Conservation (phyloP, 2,888 invertebrate genomes). For the Hirtodrosophila trivittata region DNA sequence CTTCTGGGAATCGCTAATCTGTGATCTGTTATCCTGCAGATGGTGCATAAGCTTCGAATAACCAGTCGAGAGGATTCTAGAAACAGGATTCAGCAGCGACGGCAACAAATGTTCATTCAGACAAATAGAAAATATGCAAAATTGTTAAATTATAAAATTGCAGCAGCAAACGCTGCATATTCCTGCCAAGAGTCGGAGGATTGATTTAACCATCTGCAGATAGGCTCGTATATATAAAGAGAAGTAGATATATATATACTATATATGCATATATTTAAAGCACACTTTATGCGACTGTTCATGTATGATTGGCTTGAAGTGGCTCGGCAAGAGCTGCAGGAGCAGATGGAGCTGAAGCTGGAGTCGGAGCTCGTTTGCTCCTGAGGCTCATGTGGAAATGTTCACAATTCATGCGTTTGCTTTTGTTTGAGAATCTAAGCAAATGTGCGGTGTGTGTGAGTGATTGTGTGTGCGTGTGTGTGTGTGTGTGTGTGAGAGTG, state of each 20-base stretch:
- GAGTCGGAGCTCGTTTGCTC: not conserved
- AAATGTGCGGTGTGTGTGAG: conserved; percentile 29
- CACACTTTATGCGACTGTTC: conserved; percentile 39
- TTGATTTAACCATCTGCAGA: conserved; percentile 35
- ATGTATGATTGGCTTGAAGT: conserved; percentile 33
- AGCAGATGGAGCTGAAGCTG: not conserved
- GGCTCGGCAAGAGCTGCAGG: conserved; percentile 1
- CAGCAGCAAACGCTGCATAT: conserved; percentile 38
- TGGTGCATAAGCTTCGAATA: not conserved
- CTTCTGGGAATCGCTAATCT: too few species aligned
- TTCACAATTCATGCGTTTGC: conserved; percentile 59
- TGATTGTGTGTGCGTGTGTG: conserved; percentile 5
- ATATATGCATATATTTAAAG: conserved; percentile 15
- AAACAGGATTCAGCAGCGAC: conserved; percentile 9
- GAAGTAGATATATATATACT: conserved; percentile 10
- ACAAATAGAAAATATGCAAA: conserved; percentile 40
- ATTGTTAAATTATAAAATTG: conserved; percentile 40
- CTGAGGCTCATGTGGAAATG: conserved; percentile 42
- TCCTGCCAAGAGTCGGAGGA: conserved; percentile 17
- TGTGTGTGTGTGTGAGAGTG: conserved; percentile 4
- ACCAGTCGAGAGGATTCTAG: not conserved
- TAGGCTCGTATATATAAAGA: conserved; percentile 9
- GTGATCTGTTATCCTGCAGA: not conserved
- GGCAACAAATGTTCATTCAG: conserved; percentile 21
- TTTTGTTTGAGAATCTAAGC: conserved; percentile 45